Percentiles rank a stretch among this genome's conserved stretches.
Evolutionary conservation across 2,888 invertebrate species (phyloP).

Genomic region (Altica lythri): DNA sequence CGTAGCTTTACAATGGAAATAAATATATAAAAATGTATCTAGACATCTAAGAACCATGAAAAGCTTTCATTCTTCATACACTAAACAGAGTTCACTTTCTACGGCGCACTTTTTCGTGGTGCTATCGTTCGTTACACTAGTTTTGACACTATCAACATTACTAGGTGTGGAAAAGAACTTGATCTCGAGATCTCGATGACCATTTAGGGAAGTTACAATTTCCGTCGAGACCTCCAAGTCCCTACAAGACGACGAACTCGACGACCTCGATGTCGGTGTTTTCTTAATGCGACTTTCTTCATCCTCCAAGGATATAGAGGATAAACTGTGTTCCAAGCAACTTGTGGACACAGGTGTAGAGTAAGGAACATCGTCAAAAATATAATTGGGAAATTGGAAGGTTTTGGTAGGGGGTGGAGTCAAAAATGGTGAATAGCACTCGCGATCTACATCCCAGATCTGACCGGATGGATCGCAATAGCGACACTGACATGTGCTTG

Average conservation of each 20-base stretch:
- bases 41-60: constrained; percentile 1
- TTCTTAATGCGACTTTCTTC: constrained; percentile 43
- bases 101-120: constrained; percentile 9
- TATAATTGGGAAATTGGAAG: constrained; percentile 36
- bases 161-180: constrained; percentile 69
- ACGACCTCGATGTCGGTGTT: constrained; percentile 41
- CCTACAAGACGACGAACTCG: constrained; percentile 47
- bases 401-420: constrained; percentile 52
- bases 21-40: not conserved
- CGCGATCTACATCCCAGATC: constrained; percentile 75
- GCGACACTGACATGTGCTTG: constrained; percentile 70
- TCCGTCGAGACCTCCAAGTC: constrained; percentile 75
- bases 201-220: constrained; percentile 77
- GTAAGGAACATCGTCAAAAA: constrained; percentile 20
- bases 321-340: constrained; percentile 42
- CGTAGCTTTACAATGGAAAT: not conserved
- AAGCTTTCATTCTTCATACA: constrained; percentile 5
- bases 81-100: constrained; percentile 13
- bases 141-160: constrained; percentile 29
- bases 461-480: constrained; percentile 77
- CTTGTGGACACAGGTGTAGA: constrained; percentile 27
- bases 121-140: constrained; percentile 19
- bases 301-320: constrained; percentile 45
- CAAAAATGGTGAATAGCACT: constrained; percentile 61
- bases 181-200: constrained; percentile 78